Conservation (phyloP, 2,113 vertebrate genomes). For the Rhegmatorhina hoffmannsi region DNA sequence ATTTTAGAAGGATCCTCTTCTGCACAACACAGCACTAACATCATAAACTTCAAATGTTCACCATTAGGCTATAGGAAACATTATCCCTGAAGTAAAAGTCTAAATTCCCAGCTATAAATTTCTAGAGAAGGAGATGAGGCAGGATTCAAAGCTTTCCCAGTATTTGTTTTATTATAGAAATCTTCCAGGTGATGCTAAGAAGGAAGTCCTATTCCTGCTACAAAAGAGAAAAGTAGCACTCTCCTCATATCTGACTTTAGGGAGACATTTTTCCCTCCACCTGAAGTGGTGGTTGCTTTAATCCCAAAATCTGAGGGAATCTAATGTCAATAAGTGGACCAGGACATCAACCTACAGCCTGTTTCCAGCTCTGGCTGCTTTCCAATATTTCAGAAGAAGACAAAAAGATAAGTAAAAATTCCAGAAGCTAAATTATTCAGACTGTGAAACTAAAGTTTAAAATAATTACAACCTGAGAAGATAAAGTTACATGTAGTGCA, state of each 20-base stretch:
- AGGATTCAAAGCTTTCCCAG: not conserved
- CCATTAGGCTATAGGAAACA: not conserved
- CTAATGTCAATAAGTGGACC: not conserved
- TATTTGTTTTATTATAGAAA: not conserved
- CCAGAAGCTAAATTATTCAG: not conserved
- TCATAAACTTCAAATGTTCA: not conserved
- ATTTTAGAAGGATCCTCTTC: not conserved
- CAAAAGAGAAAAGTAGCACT: not conserved
- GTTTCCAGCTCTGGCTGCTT: not conserved
- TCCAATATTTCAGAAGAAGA: not conserved
- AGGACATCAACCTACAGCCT: not conserved
- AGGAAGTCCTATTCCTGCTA: not conserved
- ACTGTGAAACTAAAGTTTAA: not conserved
- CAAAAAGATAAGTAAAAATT: not conserved
- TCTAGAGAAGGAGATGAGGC: not conserved
- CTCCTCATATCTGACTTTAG: not conserved
- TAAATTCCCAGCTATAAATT: not conserved
- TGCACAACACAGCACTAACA: not conserved
- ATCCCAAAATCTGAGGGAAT: not conserved
- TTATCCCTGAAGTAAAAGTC: not conserved
- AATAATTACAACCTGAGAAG: not conserved
- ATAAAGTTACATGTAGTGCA: fast-evolving
- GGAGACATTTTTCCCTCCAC: not conserved
- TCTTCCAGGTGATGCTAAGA: not conserved
- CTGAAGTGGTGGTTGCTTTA: not conserved